Conservation (phyloP, 1,140 invertebrate species). For the Pomacea maculata region DNA sequence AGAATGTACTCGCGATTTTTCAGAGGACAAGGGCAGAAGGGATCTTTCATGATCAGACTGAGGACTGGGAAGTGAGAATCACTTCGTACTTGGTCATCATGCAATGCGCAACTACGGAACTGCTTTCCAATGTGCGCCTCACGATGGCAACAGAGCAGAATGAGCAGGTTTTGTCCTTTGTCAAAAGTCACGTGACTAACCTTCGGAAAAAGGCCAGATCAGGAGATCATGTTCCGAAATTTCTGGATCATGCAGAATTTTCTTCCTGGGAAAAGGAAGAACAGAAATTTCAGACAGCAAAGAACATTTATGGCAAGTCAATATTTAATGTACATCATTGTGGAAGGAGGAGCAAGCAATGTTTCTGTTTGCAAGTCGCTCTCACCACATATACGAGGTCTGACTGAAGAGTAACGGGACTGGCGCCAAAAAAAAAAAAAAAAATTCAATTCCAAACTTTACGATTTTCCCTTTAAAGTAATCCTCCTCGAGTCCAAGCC, state of each 20-base stretch:
- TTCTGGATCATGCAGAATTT: slow-evolving; percentile 79
- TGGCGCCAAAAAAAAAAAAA: too few species aligned
- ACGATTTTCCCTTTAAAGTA: too few species aligned
- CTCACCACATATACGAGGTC: too few species aligned
- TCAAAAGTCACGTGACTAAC: slow-evolving; percentile 91
- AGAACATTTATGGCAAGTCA: slow-evolving; percentile 78
- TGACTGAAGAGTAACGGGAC: too few species aligned
- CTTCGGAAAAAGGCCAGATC: slow-evolving; percentile 84
- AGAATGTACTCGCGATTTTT: too few species aligned
- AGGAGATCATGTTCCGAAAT: slow-evolving; percentile 81
- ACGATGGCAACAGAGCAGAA: slow-evolving; percentile 78
- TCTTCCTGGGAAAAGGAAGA: slow-evolving; percentile 75
- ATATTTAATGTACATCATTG: slow-evolving; percentile 74
- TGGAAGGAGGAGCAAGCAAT: too few species aligned
- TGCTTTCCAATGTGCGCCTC: slow-evolving; percentile 77
- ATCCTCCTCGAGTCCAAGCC: too few species aligned
- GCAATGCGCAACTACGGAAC: slow-evolving; percentile 83
- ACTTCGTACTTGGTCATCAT: slow-evolving; percentile 88
- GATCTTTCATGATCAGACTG: slow-evolving; percentile 67
- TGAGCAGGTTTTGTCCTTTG: slow-evolving; percentile 85
- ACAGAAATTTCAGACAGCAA: slow-evolving; percentile 85
- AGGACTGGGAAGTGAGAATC: slow-evolving; percentile 86
- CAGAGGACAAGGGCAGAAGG: too few species aligned
- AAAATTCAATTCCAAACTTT: too few species aligned
- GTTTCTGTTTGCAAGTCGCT: too few species aligned